phyloP scores from a whole-genome alignment of 1,140 invertebrate genomes.

The Saccostrea cuccullata region DNA sequence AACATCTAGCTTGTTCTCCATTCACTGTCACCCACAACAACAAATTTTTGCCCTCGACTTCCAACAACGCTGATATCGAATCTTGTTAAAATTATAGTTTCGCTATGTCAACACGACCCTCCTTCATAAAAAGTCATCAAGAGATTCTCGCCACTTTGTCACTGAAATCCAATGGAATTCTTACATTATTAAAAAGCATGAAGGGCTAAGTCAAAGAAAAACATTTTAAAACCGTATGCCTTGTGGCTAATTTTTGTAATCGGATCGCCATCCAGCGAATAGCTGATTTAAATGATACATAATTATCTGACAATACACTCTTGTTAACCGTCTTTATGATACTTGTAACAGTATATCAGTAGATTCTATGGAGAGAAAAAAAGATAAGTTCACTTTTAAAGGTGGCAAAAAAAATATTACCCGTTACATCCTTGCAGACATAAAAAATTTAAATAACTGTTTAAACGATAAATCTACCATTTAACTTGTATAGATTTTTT shows the following conservation, averaged over 20 bases:
- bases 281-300: conserved; percentile 36
- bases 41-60: neutral
- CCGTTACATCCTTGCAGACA: neutral
- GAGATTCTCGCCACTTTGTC: neutral
- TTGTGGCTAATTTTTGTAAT: conserved; percentile 19
- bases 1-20: neutral
- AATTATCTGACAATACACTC: conserved; percentile 32
- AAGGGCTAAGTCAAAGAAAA: conserved; percentile 13
- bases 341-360: neutral
- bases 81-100: neutral
- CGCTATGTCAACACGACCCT: neutral
- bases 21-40: neutral
- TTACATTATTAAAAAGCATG: neutral
- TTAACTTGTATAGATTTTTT: neutral
- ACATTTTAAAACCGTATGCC: conserved; percentile 11
- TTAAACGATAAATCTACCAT: neutral
- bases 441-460: conserved; percentile 1
- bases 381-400: neutral
- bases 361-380: neutral
- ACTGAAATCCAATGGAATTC: neutral
- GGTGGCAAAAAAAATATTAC: neutral
- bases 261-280: conserved; percentile 12
- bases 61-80: neutral
- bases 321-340: conserved; percentile 1
- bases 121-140: neutral